Conservation (phyloP, 2,888 invertebrate species). For the Noctua comes region DNA sequence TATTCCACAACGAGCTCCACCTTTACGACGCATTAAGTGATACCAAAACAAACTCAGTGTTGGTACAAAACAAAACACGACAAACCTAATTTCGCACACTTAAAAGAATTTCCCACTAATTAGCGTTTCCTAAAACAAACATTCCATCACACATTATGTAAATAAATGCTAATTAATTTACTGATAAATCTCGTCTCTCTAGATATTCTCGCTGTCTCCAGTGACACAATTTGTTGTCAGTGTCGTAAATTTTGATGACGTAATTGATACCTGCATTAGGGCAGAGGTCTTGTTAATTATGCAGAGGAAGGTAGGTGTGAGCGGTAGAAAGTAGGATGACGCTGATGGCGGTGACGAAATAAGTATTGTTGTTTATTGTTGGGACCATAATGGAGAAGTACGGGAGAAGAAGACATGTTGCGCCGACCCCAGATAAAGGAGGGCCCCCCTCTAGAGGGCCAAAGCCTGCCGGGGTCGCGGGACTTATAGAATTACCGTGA, state of each 20-base stretch:
- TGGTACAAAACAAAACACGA: not conserved
- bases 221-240: constrained; percentile 43
- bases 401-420: too few relatives aligned
- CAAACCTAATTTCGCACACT: not conserved
- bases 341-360: constrained; percentile 22
- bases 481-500: too few relatives aligned
- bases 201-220: constrained; percentile 24
- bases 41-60: not conserved
- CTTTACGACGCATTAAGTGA: not conserved
- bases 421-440: too few relatives aligned
- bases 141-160: constrained; percentile 33
- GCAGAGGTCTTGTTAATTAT: constrained; percentile 48
- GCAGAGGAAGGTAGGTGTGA: constrained; percentile 7
- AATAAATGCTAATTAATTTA: constrained; percentile 46
- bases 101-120: constrained; percentile 7
- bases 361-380: not conserved
- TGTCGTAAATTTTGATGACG: constrained; percentile 52
- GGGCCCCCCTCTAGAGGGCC: too few relatives aligned
- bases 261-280: constrained; percentile 33
- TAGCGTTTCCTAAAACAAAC: constrained; percentile 23
- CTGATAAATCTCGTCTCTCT: constrained; percentile 24
- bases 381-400: not conserved
- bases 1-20: too few relatives aligned
- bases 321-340: constrained; percentile 43
- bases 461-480: too few relatives aligned